Evolutionary conservation across 2,888 invertebrate genomes (phyloP), one percentile per base, ranked within the genome.

Genomic region (Megalurothrips usitatus): DNA sequence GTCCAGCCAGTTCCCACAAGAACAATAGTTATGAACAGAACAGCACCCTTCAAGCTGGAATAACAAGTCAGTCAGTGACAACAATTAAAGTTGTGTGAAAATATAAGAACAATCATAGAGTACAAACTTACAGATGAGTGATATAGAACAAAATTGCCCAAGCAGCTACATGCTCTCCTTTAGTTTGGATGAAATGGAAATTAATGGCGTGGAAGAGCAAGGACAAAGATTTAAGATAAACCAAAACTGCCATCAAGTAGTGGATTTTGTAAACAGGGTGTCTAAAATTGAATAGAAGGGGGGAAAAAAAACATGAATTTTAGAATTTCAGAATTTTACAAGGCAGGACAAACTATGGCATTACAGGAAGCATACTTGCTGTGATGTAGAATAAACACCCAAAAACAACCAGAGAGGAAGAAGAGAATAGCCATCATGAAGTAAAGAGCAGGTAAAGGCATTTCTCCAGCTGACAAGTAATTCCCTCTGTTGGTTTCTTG

Each of bases 1-100:
- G 98, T 97, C 97, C 98, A 99, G 0, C 99, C 99, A 10, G 99
- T 98, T 79, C 99, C 99, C 84, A 99, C 96, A 17, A 99, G 90
- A 17, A 99, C 94, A 84, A 99, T 94, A 0, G 98, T 98, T 82
- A 98, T 96, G 86, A 99, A 99, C 80, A 99, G 88, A 79, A 99
- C 92, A 0, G 97, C 96, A 17, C 96, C 96, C 87, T 96, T 96
- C 82, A 97, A 89, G 84, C 94, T 95, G 86, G 80, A 87, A 82
- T 75, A 26, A 80, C 80, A 80, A n/a, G 19, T 34, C 79, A 26
- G 34, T n/a, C 79, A 79, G 34, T 48, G 80, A 68, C 68, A 58
- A 28, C 58, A 58, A 79, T 79, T 63, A 58, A n/a, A 80, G 47
- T 14, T 47, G 43, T 14, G 80, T 80, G 47, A 11, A 79, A 80